Evolutionary conservation across 2,113 vertebrate genomes (phyloP), one percentile per base, ranked within the genome.

Genomic region (Anser cygnoides): DNA sequence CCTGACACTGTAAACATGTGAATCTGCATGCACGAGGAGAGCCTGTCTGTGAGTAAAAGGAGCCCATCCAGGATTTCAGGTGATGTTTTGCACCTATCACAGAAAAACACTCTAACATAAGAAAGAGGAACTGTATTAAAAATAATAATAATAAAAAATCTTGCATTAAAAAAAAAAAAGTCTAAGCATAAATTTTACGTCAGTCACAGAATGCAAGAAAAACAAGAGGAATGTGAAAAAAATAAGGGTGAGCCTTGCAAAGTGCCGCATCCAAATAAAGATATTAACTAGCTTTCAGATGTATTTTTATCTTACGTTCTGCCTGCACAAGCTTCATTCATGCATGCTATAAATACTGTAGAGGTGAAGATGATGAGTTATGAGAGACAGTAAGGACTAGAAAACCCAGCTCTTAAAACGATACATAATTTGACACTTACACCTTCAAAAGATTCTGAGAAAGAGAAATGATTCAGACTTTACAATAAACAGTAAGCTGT

Each of bases 381-480:
- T 37, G 52, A 84, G 22, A 22, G 37, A 90, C 20, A 93, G 39
- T 77, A 94, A 79, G 37, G 55, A 74, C 58, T 67, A 71, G 68
- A 22, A 93, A 88, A 83, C 6, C 28, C n/a, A 86, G 61, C 37
- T 90, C 63, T 86, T 85, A 80, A 94, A 85, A 89, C 59, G 17
- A 72, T 83, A 66, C 26, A 66, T 83, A 55, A 87, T 91, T 82
- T 72, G 94, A 63, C 49, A 82, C 54, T 72, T 83, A 77, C 88
- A 86, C 39, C 26, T 83, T 93, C 73, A 71, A 86, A 88, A 35
- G 49, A 77, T 88, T 90, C 43, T 75, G 70, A 74, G 71, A 84
- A 78, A 79, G 65, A 82, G 26, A 92, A 94, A 84, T 70, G 5
- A 74, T 87, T 94, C 75, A 88, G 63, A 63, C 14, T 84, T 94